A percentile compares a stretch with the other conserved stretches of the same genome.
These are phyloP conservation scores for Tuberolachnus salignus DNA, from an alignment of 2,888 invertebrate species.

Conservation along the genomic window DNA sequence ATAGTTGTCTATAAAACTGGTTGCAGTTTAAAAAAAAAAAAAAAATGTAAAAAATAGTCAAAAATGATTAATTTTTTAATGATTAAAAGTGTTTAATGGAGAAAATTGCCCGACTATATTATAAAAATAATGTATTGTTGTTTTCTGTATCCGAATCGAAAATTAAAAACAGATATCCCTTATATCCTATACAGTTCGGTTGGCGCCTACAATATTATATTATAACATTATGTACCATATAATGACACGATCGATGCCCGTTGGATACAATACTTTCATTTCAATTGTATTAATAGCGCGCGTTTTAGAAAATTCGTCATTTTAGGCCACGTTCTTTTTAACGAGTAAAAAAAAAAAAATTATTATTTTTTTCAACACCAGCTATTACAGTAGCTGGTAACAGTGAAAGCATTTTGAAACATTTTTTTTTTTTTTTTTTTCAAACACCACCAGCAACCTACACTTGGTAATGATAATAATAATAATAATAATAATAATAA, in stretches of 20 bases:
- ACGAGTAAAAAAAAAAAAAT: background rate
- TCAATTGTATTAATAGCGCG: slow-evolving; percentile 24
- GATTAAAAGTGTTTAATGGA: background rate
- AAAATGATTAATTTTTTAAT: background rate
- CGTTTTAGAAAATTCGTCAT: slow-evolving; percentile 29
- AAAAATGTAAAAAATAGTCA: too few species aligned
- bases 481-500: slow-evolving; percentile 1
- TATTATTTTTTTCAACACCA: slow-evolving; percentile 12
- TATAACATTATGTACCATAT: too few species aligned
- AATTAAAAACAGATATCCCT: background rate
- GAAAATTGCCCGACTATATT: background rate
- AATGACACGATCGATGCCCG: background rate
- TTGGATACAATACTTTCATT: slow-evolving; percentile 40
- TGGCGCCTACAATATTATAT: too few species aligned
- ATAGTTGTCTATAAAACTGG: too few species aligned
- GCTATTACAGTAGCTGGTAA: background rate
- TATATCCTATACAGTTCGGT: too few species aligned
- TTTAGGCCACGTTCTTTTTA: slow-evolving; percentile 22
- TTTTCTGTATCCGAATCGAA: background rate
- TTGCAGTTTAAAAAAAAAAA: too few species aligned
- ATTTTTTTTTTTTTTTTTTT: slow-evolving; percentile 34
- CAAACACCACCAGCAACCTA: background rate
- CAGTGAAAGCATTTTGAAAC: slow-evolving; percentile 44
- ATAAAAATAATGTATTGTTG: background rate
- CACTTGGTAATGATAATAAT: background rate